Conservation (phyloP, 2,797 vertebrate genomes). For the Cercopithecus hamlyni region DNA sequence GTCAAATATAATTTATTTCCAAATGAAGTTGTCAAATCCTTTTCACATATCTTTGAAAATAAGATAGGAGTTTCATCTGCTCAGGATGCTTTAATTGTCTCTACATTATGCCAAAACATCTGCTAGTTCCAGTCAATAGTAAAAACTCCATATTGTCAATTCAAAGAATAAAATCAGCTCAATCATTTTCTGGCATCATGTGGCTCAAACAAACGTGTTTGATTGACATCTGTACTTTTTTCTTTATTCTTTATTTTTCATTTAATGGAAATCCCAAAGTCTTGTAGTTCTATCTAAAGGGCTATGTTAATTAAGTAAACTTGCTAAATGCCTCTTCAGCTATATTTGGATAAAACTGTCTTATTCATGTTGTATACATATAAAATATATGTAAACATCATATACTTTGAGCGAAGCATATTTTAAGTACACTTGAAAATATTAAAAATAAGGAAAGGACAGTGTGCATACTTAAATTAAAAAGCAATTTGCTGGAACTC, state of each 20-base stretch:
- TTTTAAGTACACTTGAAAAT: slow-evolving; percentile 9
- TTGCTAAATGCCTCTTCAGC: slow-evolving; percentile 13
- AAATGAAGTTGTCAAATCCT: slow-evolving; percentile 69
- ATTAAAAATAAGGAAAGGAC: slow-evolving; percentile 32
- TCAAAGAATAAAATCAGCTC: slow-evolving; percentile 59
- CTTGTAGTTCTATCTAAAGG: not conserved
- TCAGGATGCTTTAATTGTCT: slow-evolving; percentile 69
- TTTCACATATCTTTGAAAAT: slow-evolving; percentile 68
- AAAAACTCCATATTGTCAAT: slow-evolving; percentile 59
- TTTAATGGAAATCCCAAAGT: slow-evolving; percentile 3
- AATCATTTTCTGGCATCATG: slow-evolving; percentile 49
- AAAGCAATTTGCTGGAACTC: slow-evolving; percentile 6
- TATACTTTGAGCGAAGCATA: not conserved
- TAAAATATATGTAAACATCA: not conserved
- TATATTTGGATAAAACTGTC: slow-evolving; percentile 23
- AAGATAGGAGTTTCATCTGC: slow-evolving; percentile 56
- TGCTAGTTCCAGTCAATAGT: slow-evolving; percentile 59
- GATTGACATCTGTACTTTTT: slow-evolving; percentile 50
- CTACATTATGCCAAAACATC: slow-evolving; percentile 64
- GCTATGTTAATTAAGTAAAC: slow-evolving; percentile 5
- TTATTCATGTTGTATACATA: not conserved
- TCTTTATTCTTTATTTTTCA: not conserved
- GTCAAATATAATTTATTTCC: slow-evolving; percentile 71
- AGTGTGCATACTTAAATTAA: slow-evolving; percentile 45
- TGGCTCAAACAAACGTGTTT: slow-evolving; percentile 51